Conservation (phyloP, 2,797 vertebrate genomes). For the Onychomys torridus region DNA sequence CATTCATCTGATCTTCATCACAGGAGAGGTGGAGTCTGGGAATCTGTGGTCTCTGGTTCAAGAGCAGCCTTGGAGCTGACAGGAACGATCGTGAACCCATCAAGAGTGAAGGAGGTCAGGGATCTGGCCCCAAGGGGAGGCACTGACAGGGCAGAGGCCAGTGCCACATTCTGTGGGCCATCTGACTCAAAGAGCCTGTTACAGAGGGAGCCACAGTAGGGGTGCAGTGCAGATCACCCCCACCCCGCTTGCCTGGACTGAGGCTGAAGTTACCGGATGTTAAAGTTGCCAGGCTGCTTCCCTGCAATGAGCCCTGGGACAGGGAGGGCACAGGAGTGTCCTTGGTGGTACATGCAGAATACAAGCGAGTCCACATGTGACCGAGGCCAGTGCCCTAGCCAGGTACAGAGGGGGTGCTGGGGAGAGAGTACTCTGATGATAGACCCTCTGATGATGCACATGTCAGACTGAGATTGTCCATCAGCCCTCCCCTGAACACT, state of each 20-base stretch:
- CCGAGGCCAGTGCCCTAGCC: not conserved
- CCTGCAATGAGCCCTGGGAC: rapidly evolving
- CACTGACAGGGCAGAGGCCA: not conserved
- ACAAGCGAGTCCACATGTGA: not conserved
- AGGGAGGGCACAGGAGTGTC: not conserved
- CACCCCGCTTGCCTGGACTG: not conserved
- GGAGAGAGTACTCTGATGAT: not conserved
- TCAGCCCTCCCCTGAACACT: no score
- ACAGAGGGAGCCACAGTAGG: not conserved
- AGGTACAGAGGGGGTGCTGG: not conserved
- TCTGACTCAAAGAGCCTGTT: not conserved
- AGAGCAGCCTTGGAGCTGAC: not conserved
- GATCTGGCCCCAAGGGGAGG: not conserved
- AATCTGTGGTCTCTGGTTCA: not conserved
- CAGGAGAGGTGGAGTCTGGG: not conserved
- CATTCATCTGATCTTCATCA: not conserved
- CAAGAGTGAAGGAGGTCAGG: not conserved
- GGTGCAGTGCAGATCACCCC: not conserved
- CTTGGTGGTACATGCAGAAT: not conserved
- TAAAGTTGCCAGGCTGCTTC: not conserved
- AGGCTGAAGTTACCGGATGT: not conserved
- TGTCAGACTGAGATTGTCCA: not conserved
- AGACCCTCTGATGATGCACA: no score
- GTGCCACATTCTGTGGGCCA: not conserved
- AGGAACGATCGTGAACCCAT: not conserved